Evolutionary conservation across 2,113 vertebrate species (phyloP).

Genomic region (Azemiops feae): DNA sequence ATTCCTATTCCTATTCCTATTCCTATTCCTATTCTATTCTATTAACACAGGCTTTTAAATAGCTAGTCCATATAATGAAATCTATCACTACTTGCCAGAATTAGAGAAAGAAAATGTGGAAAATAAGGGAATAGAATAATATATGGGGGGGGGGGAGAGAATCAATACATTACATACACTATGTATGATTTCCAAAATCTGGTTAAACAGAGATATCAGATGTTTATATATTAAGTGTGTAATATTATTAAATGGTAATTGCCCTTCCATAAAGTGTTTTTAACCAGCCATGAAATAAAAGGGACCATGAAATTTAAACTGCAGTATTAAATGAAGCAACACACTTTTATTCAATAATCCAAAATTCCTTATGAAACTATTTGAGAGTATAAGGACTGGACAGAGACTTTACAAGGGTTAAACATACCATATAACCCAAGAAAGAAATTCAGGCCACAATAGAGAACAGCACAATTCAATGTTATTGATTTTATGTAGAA

Average conservation of each 20-base stretch:
- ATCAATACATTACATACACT: conserved; percentile 15
- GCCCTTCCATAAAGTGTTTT: neutral
- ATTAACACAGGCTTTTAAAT: rapidly evolving
- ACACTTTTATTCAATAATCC: neutral
- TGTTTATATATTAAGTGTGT: conserved; percentile 34
- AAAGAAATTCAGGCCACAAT: neutral
- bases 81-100: rapidly evolving
- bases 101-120: neutral
- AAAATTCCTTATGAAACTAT: neutral
- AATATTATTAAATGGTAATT: conserved; percentile 19
- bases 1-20: too few species aligned
- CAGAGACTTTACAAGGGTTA: neutral
- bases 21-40: too few species aligned
- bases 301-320: neutral
- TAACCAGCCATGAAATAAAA: neutral
- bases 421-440: neutral
- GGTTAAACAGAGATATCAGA: conserved; percentile 1
- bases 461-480: neutral
- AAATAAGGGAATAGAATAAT: neutral
- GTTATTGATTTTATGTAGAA: neutral
- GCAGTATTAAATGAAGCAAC: neutral
- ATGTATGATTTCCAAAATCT: neutral
- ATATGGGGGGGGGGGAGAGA: neutral
- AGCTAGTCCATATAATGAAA: neutral
- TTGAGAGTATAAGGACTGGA: neutral